Base-by-base conservation (phyloP, 2,888 invertebrate genomes). In the Brachypalpus laphriformis region DNA sequence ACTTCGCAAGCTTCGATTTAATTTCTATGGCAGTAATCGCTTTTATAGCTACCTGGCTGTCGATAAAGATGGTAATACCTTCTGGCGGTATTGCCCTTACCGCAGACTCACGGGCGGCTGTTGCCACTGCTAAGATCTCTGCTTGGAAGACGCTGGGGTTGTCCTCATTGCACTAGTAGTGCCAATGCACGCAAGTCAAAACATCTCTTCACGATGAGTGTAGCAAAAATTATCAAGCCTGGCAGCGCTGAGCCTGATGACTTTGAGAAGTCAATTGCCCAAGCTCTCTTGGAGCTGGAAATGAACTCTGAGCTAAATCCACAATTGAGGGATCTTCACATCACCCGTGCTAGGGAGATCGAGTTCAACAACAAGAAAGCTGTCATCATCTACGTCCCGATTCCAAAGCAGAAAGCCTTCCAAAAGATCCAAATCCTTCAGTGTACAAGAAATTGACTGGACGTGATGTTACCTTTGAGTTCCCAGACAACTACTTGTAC, bases 371-470 rank as follows among this genome's bases (percentile, higher is more conserved):
- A 95, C 90, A 98, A 98, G 92, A 98, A 98, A 94, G 97, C 98
- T 68, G 97, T 99, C 92, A 98, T 99, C 91, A 98, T 99, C 93
- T 99, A 98, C 91, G 99, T 99, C 90, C 99, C 99, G 85, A 98
- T 99, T 93, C 99, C 99, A 86, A 99, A 99, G 93, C 94, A 99
- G 93, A 98, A 97, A 93, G 95, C 96, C 82, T 99, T 98, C 95
- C 99, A 99, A 93, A 99, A 99, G 93, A 96, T 99, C 89, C 99
- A 99, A 93, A 97, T 97, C 87, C 95, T 90, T 96, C 98, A 87
- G 98, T 99, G 88, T 99, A 99, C 95, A 99, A 99, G 94, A 98
- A 98, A 93, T 94, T 99, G 90, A 99, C 99, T 89, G 99, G 99
- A 89, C 97, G 99, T 92, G 98, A 99, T 93, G 99, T 99, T 80